Conservation (phyloP, 2,797 vertebrate genomes). For the Serranus cabrilla region DNA sequence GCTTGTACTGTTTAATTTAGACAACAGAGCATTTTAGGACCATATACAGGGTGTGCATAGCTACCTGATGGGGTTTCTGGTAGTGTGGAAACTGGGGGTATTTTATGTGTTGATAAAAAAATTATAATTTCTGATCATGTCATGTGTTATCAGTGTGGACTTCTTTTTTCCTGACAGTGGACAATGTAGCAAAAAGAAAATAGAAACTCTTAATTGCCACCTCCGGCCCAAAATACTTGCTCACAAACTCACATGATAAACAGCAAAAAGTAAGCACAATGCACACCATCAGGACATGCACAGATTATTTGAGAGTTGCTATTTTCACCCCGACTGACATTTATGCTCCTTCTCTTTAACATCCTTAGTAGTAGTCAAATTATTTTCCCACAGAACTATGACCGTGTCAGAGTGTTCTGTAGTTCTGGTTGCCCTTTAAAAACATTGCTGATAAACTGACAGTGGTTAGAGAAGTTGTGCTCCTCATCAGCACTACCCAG, state of each 20-base stretch:
- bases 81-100: too few species aligned
- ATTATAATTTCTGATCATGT: too few species aligned
- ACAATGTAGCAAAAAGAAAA: too few species aligned
- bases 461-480: constrained; percentile 7
- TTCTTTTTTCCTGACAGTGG: too few species aligned
- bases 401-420: background rate
- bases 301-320: background rate
- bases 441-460: constrained; percentile 14
- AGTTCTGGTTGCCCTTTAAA: constrained; percentile 32
- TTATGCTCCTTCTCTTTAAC: background rate
- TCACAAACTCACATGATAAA: constrained; percentile 7
- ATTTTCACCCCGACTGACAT: background rate
- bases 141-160: too few species aligned
- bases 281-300: background rate
- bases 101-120: too few species aligned
- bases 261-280: background rate
- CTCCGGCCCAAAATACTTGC: too few species aligned
- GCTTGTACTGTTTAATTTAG: background rate
- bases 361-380: background rate
- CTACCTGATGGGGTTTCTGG: background rate
- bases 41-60: background rate
- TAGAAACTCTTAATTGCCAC: too few species aligned
- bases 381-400: background rate
- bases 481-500: constrained; percentile 20
- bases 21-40: background rate